phyloP scores from a whole-genome alignment of 2,888 invertebrate species.

The Drosophila bunnanda region DNA sequence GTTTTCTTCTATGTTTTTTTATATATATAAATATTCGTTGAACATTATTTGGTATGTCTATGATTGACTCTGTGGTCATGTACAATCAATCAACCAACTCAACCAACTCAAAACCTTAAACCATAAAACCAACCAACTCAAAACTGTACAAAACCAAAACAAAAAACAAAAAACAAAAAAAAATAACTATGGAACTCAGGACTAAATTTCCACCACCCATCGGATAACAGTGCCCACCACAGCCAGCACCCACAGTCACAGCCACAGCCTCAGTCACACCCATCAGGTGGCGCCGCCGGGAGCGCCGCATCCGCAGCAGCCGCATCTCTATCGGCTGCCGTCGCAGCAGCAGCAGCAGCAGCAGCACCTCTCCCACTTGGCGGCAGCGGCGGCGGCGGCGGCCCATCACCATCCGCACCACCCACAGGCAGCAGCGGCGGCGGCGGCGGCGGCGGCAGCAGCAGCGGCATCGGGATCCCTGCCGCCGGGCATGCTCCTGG shows the following conservation, averaged over 20 bases:
- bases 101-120: slow-evolving; percentile 72
- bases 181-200: slow-evolving; percentile 83
- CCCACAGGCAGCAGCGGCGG: slow-evolving; percentile 59
- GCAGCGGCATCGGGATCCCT: slow-evolving; percentile 47
- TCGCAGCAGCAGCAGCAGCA: slow-evolving; percentile 57
- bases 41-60: slow-evolving; percentile 85
- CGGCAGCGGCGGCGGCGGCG: slow-evolving; percentile 45
- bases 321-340: slow-evolving; percentile 79
- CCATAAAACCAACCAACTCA: slow-evolving; percentile 77
- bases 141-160: slow-evolving; percentile 76
- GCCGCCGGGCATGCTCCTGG: slow-evolving; percentile 83
- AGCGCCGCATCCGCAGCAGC: slow-evolving; percentile 69
- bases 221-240: slow-evolving; percentile 84
- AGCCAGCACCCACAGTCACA: slow-evolving; percentile 59
- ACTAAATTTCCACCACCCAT: slow-evolving; percentile 85
- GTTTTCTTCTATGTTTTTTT: slow-evolving; percentile 85
- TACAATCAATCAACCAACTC: slow-evolving; percentile 76
- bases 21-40: slow-evolving; percentile 84
- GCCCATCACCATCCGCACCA: slow-evolving; percentile 66
- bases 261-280: slow-evolving; percentile 16
- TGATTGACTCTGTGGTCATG: slow-evolving; percentile 85
- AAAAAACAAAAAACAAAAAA: slow-evolving; percentile 54
- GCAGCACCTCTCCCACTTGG: slow-evolving; percentile 70
- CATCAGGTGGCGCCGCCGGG: slow-evolving; percentile 56
- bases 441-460: slow-evolving; percentile 51